phyloP scores from a whole-genome alignment of 2,888 invertebrate genomes.

The Epirrita christyi region DNA sequence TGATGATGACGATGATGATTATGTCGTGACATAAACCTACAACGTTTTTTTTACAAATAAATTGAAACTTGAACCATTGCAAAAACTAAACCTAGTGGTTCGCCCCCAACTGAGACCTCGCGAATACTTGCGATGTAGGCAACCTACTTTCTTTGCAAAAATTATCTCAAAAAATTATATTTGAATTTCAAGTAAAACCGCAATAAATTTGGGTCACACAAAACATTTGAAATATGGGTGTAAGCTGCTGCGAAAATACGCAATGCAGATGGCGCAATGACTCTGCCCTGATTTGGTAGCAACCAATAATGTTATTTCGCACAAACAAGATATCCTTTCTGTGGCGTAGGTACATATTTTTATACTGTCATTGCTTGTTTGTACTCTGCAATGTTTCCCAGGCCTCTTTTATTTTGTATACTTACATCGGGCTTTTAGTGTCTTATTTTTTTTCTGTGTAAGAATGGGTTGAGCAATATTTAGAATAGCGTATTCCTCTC shows the following conservation, averaged over 20 bases:
- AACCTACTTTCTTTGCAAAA: too few relatives aligned
- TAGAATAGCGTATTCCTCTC: neutral
- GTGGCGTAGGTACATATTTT: constrained; percentile 31
- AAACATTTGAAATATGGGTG: constrained; percentile 33
- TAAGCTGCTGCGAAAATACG: constrained; percentile 44
- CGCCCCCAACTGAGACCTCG: too few relatives aligned
- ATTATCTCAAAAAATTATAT: constrained; percentile 6
- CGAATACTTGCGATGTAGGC: too few relatives aligned
- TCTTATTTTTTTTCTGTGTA: neutral
- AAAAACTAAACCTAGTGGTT: too few relatives aligned
- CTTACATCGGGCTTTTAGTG: constrained; percentile 9
- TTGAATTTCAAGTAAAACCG: constrained; percentile 13
- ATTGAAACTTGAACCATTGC: neutral
- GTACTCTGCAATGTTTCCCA: constrained; percentile 25
- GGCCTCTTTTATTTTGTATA: constrained; percentile 19
- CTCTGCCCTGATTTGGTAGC: constrained; percentile 35
- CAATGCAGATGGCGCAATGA: constrained; percentile 54
- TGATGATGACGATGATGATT: too few relatives aligned
- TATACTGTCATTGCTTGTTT: constrained; percentile 26
- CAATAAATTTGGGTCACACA: constrained; percentile 24
- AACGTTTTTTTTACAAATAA: too few relatives aligned
- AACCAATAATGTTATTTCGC: constrained; percentile 31
- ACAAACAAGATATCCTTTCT: constrained; percentile 31
- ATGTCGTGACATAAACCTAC: too few relatives aligned
- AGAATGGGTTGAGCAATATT: neutral